phyloP scores from a whole-genome alignment of 1,140 invertebrate species.

The Heliothis virescens region DNA sequence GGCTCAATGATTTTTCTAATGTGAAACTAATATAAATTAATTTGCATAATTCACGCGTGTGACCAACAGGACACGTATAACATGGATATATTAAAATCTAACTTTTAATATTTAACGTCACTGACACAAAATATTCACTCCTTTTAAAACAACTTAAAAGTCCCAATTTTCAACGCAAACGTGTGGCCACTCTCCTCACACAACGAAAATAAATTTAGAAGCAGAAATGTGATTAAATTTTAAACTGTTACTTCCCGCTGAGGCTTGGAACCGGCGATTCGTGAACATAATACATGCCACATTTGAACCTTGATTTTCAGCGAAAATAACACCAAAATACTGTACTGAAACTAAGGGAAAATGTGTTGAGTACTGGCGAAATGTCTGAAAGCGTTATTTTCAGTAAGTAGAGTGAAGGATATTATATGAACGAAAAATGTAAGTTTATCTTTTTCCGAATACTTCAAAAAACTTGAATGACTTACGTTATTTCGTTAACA shows the following conservation, averaged over 20 bases:
- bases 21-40: too few relatives aligned
- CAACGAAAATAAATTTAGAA: conserved; percentile 20
- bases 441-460: too few relatives aligned
- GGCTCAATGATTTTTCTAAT: too few relatives aligned
- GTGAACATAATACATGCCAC: conserved; percentile 24
- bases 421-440: too few relatives aligned
- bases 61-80: not conserved
- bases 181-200: conserved; percentile 15
- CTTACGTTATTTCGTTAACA: too few relatives aligned
- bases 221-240: conserved; percentile 45
- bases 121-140: too few relatives aligned
- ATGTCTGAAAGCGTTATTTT: not conserved
- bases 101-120: too few relatives aligned
- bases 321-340: conserved; percentile 1
- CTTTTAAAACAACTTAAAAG: not conserved
- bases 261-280: conserved; percentile 6
- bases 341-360: not conserved
- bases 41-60: not conserved
- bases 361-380: not conserved
- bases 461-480: too few relatives aligned
- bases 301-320: conserved; percentile 9
- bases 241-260: conserved; percentile 31
- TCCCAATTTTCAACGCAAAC: not conserved
- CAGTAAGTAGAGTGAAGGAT: too few relatives aligned
- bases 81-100: too few relatives aligned